Base-by-base conservation (phyloP, 1,140 invertebrate species). In the Orussus abietinus region DNA sequence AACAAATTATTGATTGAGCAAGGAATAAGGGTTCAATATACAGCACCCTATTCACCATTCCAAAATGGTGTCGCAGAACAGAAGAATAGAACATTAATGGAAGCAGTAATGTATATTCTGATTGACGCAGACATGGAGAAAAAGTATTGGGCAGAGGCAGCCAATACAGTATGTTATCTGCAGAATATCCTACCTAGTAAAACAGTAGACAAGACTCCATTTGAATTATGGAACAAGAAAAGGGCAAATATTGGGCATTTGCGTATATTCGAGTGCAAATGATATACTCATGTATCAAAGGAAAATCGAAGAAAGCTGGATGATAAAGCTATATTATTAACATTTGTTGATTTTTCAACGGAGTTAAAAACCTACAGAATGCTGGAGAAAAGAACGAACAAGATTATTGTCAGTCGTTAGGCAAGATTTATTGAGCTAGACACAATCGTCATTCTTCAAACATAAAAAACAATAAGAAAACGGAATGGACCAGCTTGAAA, bases 111-210 rank as follows among this genome's bases (percentile, higher is more conserved):
- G 22, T 46, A 42, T 34, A 53, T 73, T 57, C 42, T 72, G n/a
- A 19, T 52, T 13, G 49, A 53, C 32, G 51, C 61, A 31, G 42
- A 55, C 3, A 29, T 74, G 25, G 29, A 32, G 4, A 46, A 60
- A n/a, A 35, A 32, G 7, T 65, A 57, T 39, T 75, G 72, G 72
- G 68, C 52, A 3, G 72, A 75, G 50, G 64, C 72, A 11, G 42
- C 63, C 5, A 35, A 45, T 6, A 69, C 62, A 3, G 64, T 62
- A 5, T 46, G 37, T n/a, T 64, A 71, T 44, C 36, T 72, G 3
- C 48, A 55, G 32, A 75, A 75, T 30, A 45, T 51, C 43, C 7
- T 41, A 9, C 51, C 49, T 7, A 50, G 38, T 1, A 49, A 19
- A n/a, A n/a, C 40, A n/a, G 35, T 25, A 14, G 25, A 17, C 18